Conservation (phyloP, 2,797 vertebrate genomes). For the Remorina albescens region DNA sequence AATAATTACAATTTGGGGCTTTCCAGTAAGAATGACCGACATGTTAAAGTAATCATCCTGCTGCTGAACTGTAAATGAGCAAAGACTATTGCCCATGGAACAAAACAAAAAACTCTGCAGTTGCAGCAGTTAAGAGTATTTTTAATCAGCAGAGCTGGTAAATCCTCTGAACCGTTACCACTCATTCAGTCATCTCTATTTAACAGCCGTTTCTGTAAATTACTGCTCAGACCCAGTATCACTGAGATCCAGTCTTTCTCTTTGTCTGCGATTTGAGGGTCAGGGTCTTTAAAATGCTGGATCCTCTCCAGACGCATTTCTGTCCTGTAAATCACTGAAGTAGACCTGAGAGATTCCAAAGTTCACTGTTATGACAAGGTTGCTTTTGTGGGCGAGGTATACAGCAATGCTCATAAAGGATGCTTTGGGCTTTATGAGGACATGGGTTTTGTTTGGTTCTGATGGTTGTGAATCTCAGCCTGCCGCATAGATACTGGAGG, state of each 20-base stretch:
- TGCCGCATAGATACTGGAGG: too few species aligned
- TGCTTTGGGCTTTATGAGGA: constrained; percentile 46
- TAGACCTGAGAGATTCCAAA: constrained; percentile 23
- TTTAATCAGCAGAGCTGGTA: constrained; percentile 42
- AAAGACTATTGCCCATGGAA: constrained; percentile 28
- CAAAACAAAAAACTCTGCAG: constrained; percentile 35
- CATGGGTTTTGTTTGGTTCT: constrained; percentile 44
- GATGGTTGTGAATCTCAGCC: constrained; percentile 8
- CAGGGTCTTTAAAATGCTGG: constrained; percentile 42
- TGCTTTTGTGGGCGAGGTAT: constrained; percentile 35
- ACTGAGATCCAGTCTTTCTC: constrained; percentile 30
- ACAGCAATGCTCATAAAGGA: constrained; percentile 36
- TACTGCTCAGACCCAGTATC: constrained; percentile 25
- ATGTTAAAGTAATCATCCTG: constrained; percentile 21
- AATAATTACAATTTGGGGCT: too few species aligned
- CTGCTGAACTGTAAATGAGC: constrained; percentile 59
- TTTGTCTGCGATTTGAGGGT: constrained; percentile 51
- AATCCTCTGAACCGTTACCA: constrained; percentile 22
- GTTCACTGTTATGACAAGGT: constrained; percentile 40
- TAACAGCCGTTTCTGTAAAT: constrained; percentile 22
- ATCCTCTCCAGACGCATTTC: constrained; percentile 40
- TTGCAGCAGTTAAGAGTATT: constrained; percentile 13
- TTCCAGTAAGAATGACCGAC: too few species aligned
- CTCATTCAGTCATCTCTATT: constrained; percentile 27
- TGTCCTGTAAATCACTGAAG: constrained; percentile 49